phyloP scores from a whole-genome alignment of 2,888 invertebrate species.

The Sicus ferrugineus region DNA sequence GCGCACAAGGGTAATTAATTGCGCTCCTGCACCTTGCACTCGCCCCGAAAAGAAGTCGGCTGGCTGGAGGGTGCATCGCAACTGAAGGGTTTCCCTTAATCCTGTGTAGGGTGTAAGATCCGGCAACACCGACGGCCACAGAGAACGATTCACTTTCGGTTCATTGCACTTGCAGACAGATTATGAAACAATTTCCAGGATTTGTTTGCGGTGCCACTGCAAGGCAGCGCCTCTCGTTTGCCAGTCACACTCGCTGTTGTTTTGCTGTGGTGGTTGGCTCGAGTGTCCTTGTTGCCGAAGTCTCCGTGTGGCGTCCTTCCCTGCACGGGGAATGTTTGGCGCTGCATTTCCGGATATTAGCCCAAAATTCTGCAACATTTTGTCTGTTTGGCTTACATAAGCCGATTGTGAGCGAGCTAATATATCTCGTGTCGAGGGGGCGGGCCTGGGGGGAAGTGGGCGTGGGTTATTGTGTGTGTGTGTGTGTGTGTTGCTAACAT shows the following conservation, averaged over 20 bases:
- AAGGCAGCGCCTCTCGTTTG: conserved; percentile 5
- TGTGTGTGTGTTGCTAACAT: not conserved
- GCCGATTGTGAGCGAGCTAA: conserved; percentile 31
- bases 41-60: too few relatives aligned
- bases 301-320: not conserved
- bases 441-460: not conserved
- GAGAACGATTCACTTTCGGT: conserved; percentile 38
- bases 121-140: conserved; percentile 1
- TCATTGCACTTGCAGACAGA: conserved; percentile 43
- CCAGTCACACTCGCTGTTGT: conserved; percentile 5
- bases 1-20: too few relatives aligned
- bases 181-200: conserved; percentile 40
- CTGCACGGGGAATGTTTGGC: conserved; percentile 13
- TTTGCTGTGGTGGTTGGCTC: conserved; percentile 11
- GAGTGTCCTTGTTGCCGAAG: not conserved
- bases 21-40: too few relatives aligned
- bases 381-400: conserved; percentile 29
- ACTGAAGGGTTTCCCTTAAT: too few relatives aligned
- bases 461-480: not conserved
- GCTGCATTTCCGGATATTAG: conserved; percentile 36
- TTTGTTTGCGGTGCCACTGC: conserved; percentile 17
- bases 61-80: too few relatives aligned
- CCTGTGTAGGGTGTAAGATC: not conserved
- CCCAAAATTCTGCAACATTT: conserved; percentile 34
- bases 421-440: not conserved